Evolutionary conservation across 1,140 invertebrate species (phyloP), one percentile per base, ranked within the genome.

Genomic region (Apis florea): DNA sequence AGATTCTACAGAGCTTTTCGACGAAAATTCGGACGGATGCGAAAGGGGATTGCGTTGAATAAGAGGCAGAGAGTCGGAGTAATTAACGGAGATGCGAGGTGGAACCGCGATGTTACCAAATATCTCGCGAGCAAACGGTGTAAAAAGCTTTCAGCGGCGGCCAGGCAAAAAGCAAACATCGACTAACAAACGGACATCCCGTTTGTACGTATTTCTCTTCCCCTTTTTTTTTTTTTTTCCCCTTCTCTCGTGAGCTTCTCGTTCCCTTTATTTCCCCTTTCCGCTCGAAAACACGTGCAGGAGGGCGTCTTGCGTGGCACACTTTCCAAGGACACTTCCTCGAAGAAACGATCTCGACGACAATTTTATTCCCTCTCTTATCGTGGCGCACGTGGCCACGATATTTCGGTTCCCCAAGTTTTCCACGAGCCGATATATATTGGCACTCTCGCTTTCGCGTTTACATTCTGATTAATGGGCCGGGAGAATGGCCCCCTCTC

Each of bases 81-180:
- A 91, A 91, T 90, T 91, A 91, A 85, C 79, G 81, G 85, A 90
- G 84, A 90, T 88, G 84, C 86, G 82, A 79, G 81, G 64, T 61
- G 78, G 80, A 89, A 88, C 74, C 78, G 78, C 75, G 73, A 71
- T 54, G 2, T 3, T 71, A 73, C 61, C 80, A 56, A 81, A 67
- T 82, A 81, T 84, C 71, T 81, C 82, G 78, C 83, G 71, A 73
- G 56, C 85, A 80, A 84, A 74, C 82, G 79, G 69, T 64, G 85
- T 85, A 89, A 91, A 79, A 90, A 91, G 89, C 90, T 92, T 91
- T 90, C 90, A 91, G 66, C 86, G 80, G 51, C 59, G 77, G 82
- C 64, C 84, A 84, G 84, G 84, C 87, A 90, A 88, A 90, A 5
- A 6, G 84, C 87, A 90, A 90, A 90, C 81, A 82, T 82, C 87